Percentiles rank a stretch among this genome's conserved stretches.
phyloP scores from a whole-genome alignment of 2,888 invertebrate genomes.

The Cerastoderma edule region DNA sequence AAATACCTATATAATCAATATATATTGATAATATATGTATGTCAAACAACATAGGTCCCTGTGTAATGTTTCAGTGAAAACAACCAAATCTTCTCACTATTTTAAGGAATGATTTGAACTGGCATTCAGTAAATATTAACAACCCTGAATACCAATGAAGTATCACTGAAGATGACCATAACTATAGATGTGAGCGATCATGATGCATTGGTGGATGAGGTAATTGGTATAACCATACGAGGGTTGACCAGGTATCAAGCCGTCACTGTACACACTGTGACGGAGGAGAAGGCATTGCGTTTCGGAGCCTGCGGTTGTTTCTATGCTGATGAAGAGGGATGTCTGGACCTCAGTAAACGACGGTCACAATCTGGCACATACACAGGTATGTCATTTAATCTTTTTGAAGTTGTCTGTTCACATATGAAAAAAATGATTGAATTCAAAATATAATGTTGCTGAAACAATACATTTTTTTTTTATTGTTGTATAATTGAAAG shows the following conservation, averaged over 20 bases:
- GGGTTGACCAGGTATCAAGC: slow-evolving; percentile 41
- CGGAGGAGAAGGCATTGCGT: slow-evolving; percentile 20
- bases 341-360: slow-evolving; percentile 40
- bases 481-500: too few relatives aligned
- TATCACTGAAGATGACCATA: too few relatives aligned
- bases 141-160: too few relatives aligned
- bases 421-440: neutral
- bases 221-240: slow-evolving; percentile 39
- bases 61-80: too few relatives aligned
- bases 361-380: slow-evolving; percentile 55
- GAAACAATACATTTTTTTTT: too few relatives aligned
- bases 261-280: slow-evolving; percentile 53
- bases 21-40: too few relatives aligned
- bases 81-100: too few relatives aligned
- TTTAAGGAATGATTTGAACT: too few relatives aligned
- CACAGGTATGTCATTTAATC: too few relatives aligned
- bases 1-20: too few relatives aligned
- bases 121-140: too few relatives aligned
- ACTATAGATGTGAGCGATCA: slow-evolving; percentile 8
- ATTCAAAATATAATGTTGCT: neutral
- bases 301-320: slow-evolving; percentile 59
- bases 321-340: slow-evolving; percentile 45
- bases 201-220: slow-evolving; percentile 52
- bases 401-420: neutral
- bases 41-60: too few relatives aligned